Evolutionary conservation across 2,797 vertebrate species (phyloP).

Genomic region (Rousettus madagascariensis): DNA sequence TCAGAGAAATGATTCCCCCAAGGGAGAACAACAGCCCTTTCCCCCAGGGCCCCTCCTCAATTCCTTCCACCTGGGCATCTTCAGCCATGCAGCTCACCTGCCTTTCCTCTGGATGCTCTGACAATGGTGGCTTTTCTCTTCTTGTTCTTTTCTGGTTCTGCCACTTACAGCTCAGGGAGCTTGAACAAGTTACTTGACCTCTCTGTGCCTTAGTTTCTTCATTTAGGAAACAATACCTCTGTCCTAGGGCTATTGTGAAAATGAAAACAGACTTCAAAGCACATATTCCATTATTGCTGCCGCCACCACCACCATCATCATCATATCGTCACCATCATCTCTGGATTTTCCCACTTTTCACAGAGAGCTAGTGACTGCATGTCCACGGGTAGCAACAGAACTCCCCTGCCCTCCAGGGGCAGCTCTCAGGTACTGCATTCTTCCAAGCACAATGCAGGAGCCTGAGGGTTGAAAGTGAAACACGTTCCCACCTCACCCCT

Average conservation of each 20-base stretch:
- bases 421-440: background rate
- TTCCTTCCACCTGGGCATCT: background rate
- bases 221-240: background rate
- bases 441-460: no score
- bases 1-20: background rate
- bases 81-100: background rate
- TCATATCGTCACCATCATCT: background rate
- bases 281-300: background rate
- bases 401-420: background rate
- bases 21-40: no score
- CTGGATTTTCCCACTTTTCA: background rate
- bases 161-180: background rate
- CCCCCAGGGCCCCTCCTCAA: background rate
- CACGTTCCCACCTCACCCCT: no score
- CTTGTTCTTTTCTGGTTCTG: background rate
- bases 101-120: background rate
- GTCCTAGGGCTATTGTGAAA: background rate
- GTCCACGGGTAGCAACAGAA: rapidly evolving
- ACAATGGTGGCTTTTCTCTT: background rate
- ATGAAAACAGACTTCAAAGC: background rate
- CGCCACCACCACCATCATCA: background rate
- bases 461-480: background rate
- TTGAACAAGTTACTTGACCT: background rate
- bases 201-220: background rate
- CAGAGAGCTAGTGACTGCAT: background rate